These are phyloP conservation scores for Graptemys geographica DNA, from an alignment of 2,797 vertebrate species.

Conservation along the genomic window DNA sequence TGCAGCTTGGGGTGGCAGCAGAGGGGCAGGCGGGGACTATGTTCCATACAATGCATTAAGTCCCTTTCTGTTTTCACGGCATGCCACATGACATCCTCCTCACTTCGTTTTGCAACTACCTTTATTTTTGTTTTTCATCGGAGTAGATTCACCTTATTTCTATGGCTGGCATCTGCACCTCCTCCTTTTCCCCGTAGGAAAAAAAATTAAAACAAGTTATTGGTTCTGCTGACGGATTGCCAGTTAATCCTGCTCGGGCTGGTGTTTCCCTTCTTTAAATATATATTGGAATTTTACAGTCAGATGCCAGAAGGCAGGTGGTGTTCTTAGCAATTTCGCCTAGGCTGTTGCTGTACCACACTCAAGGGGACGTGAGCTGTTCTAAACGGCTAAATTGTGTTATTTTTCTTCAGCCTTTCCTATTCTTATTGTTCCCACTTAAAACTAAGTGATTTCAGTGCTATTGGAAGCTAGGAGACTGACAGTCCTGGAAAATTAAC, in stretches of 20 bases:
- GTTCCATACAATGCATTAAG: background rate
- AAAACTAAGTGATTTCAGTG: background rate
- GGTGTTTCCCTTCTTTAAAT: background rate
- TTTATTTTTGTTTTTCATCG: slow-evolving; percentile 1
- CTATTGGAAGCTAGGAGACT: background rate
- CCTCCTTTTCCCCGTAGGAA: background rate
- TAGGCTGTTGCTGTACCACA: background rate
- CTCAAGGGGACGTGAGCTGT: background rate
- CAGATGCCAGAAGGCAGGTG: background rate
- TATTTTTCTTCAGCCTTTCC: background rate
- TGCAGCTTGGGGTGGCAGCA: background rate
- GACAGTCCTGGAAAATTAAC: slow-evolving; percentile 12
- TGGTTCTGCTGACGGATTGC: background rate
- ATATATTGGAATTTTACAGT: background rate
- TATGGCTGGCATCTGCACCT: background rate
- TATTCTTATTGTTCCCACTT: background rate
- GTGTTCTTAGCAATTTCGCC: background rate
- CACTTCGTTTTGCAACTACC: background rate
- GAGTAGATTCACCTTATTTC: background rate
- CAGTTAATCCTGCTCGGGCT: slow-evolving; percentile 17
- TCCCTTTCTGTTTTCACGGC: background rate
- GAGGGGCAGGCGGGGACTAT: background rate
- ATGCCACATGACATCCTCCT: background rate
- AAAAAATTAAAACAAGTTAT: background rate
- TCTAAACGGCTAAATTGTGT: background rate